Conservation (phyloP, 2,113 vertebrate genomes). For the Phalacrocorax aristotelis region DNA sequence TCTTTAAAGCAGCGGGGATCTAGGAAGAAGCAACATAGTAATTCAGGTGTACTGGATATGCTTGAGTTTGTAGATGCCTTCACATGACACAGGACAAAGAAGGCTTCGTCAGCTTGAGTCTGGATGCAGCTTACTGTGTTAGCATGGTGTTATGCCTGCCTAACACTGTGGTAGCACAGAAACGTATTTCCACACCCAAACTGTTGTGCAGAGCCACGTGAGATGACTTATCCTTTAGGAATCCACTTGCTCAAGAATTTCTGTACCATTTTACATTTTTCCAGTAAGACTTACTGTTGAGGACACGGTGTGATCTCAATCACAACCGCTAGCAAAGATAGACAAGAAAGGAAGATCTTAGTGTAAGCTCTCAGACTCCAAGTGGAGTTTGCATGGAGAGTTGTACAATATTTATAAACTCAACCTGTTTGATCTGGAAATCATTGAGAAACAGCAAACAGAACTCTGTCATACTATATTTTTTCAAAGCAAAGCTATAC, state of each 20-base stretch:
- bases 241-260: background rate
- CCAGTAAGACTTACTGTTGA: background rate
- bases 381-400: background rate
- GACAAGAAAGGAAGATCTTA: background rate
- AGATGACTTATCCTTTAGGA: background rate
- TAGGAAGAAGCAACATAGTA: background rate
- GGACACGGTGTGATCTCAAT: background rate
- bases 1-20: background rate
- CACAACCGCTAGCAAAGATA: background rate
- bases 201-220: background rate
- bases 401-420: conserved; percentile 47
- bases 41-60: background rate
- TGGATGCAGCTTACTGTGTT: background rate
- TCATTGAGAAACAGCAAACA: conserved; percentile 9
- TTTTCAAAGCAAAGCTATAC: background rate
- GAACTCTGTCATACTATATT: background rate
- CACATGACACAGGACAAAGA: background rate
- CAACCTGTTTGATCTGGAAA: conserved; percentile 1
- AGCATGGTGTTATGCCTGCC: background rate
- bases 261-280: background rate
- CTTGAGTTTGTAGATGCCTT: background rate
- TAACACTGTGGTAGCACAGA: background rate
- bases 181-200: background rate
- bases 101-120: background rate
- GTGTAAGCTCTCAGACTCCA: background rate